phyloP scores from a whole-genome alignment of 2,797 vertebrate genomes.

The Eidolon dupreanum region DNA sequence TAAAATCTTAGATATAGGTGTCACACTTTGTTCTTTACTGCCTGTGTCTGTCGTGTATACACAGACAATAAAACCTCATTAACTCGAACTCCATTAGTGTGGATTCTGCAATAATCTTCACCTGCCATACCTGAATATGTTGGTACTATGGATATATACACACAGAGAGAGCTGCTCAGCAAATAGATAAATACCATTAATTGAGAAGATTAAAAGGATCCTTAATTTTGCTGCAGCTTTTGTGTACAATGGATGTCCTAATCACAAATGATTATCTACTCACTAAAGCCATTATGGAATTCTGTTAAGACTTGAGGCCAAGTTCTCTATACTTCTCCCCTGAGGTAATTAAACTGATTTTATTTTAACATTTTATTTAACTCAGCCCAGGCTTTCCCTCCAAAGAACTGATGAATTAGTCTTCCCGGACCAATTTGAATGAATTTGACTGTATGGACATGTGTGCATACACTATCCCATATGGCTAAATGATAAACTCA shows the following conservation, averaged over 20 bases:
- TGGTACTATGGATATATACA: background rate
- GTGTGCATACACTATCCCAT: conserved; percentile 43
- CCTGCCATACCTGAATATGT: background rate
- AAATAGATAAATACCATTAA: conserved; percentile 40
- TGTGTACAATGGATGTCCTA: conserved; percentile 40
- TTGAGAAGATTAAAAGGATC: conserved; percentile 20
- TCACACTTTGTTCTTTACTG: conserved; percentile 27
- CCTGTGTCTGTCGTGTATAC: conserved; percentile 3
- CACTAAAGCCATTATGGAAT: conserved; percentile 48
- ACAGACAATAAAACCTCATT: conserved; percentile 21
- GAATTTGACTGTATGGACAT: conserved; percentile 59
- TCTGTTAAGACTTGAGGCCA: conserved; percentile 59
- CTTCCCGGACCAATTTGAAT: conserved; percentile 62
- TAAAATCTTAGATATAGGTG: conserved; percentile 24
- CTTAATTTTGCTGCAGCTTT: conserved; percentile 28
- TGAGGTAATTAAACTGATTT: conserved; percentile 62
- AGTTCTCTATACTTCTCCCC: conserved; percentile 34
- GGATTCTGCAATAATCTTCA: conserved; percentile 20
- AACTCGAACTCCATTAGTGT: conserved; percentile 37
- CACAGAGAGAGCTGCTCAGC: background rate
- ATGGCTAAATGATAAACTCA: conserved; percentile 60
- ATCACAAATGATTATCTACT: conserved; percentile 59
- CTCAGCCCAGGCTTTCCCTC: conserved; percentile 40
- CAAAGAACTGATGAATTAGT: conserved; percentile 67
- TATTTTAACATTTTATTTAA: conserved; percentile 70